Base-by-base conservation (phyloP, 2,888 invertebrate genomes). In the Drosophila acutilabella region DNA sequence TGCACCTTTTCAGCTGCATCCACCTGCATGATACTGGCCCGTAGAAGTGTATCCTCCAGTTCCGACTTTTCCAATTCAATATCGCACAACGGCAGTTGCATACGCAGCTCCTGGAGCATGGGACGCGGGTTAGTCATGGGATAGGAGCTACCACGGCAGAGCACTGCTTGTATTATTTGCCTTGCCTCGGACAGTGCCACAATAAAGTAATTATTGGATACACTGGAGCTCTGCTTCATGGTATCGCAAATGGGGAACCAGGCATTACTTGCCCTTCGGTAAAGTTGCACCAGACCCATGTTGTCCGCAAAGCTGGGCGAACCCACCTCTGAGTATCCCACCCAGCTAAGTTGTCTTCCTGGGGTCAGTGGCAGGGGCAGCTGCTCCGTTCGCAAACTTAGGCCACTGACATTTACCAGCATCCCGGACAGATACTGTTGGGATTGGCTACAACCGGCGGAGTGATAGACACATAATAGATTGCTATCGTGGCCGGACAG, bases 41-140 rank as follows among this genome's bases (percentile, higher is more conserved):
- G 94, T 75, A 95, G 94, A 40, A 96, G 84, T 74, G 94, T 93
- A 86, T 96, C 96, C 93, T 98, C 98, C 76, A 96, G 93, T 78
- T 95, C 94, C 1, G 96, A 94, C 91, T 98, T 98, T 89, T 98
- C 98, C 0, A 95, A 94, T 16, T 95, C 94, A 76, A 94, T 86
- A 89, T 97, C 96, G 91, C 97, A 97, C 2, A 97, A 91, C 0
- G 97, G 96, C 60, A 97, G 94, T 91, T 94, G 94, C 88, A 97
- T 93, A 2, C 95, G 93, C 72, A 98, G 90, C 89, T 98, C 96
- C 13, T 94, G 94, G 5, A 98, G 93, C 69, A 96, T 96, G 1
- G 98, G 98, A 57, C 96, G 94, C 0, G 98, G 98, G 20, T 95
- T 95, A 0, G 98, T 97, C 30, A 95, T 94, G 0, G 99, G 99